Evolutionary conservation across 2,888 invertebrate genomes (phyloP).

Genomic region (Meteorus colon): DNA sequence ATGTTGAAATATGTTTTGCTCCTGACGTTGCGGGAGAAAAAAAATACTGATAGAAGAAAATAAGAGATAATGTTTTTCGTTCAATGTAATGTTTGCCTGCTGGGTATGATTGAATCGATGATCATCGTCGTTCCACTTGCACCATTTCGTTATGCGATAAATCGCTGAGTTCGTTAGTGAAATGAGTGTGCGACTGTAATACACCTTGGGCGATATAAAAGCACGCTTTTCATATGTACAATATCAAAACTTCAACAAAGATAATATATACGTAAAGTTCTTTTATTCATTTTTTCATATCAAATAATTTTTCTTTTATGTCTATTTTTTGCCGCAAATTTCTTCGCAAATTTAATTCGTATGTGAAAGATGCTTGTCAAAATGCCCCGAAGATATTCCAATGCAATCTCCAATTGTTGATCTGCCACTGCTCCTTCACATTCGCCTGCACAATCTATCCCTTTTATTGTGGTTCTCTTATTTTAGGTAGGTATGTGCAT

Average conservation of each 20-base stretch:
- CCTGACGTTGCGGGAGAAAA: no score
- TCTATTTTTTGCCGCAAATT: background rate
- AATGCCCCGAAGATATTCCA: constrained; percentile 8
- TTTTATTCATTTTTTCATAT: background rate
- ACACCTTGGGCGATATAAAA: constrained; percentile 29
- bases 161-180: constrained; percentile 63
- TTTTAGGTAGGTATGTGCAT: constrained; percentile 13
- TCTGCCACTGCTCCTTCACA: constrained; percentile 35
- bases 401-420: constrained; percentile 35
- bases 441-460: constrained; percentile 2
- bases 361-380: constrained; percentile 29
- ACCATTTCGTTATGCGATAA: constrained; percentile 51
- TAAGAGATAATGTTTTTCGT: background rate
- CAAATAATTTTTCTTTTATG: background rate
- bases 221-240: constrained; percentile 4
- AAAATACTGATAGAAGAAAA: background rate
- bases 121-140: constrained; percentile 27
- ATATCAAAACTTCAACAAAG: constrained; percentile 6
- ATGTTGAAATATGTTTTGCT: no score
- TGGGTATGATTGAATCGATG: constrained; percentile 20
- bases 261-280: constrained; percentile 5
- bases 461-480: constrained; percentile 1
- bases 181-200: constrained; percentile 54
- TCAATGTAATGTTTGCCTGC: background rate
- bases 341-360: background rate